Percentiles rank a stretch among this genome's conserved stretches.
phyloP scores from a whole-genome alignment of 2,888 invertebrate species.

The Lepas anatifera region DNA sequence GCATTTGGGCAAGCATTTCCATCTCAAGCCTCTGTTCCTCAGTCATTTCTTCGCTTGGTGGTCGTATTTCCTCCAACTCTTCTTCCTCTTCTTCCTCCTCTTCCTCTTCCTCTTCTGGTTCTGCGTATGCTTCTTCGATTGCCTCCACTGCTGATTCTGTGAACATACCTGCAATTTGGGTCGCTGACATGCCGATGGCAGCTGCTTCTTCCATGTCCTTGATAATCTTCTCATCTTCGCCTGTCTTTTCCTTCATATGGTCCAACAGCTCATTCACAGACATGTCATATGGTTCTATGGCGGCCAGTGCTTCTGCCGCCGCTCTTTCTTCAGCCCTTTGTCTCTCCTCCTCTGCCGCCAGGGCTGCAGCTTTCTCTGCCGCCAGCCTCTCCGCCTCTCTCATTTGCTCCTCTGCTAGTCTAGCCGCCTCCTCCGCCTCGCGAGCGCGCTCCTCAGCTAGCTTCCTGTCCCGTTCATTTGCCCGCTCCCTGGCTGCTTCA shows the following conservation, averaged over 20 bases:
- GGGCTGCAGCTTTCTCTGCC: constrained; percentile 34
- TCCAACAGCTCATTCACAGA: constrained; percentile 22
- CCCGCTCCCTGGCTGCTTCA: constrained; percentile 31
- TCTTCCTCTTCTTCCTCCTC: constrained; percentile 42
- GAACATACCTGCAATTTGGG: neutral
- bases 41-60: too few species aligned
- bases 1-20: neutral
- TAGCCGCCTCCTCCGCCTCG: constrained; percentile 48
- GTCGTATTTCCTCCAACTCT: constrained; percentile 37
- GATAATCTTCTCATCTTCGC: constrained; percentile 20
- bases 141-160: constrained; percentile 9
- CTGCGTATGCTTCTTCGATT: constrained; percentile 17
- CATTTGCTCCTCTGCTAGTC: constrained; percentile 37
- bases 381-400: constrained; percentile 33
- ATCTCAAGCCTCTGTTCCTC: neutral
- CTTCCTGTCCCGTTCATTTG: constrained; percentile 33
- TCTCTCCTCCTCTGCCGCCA: constrained; percentile 23
- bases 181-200: constrained; percentile 13
- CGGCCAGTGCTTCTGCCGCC: constrained; percentile 19
- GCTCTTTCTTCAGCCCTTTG: constrained; percentile 20
- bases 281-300: constrained; percentile 22
- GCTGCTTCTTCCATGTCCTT: constrained; percentile 17
- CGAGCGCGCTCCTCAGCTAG: constrained; percentile 65
- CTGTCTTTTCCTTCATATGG: constrained; percentile 23
- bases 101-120: constrained; percentile 25